These are phyloP conservation scores for Lamprologus callipterus DNA, from an alignment of 2,113 vertebrate species.

Conservation along the genomic window DNA sequence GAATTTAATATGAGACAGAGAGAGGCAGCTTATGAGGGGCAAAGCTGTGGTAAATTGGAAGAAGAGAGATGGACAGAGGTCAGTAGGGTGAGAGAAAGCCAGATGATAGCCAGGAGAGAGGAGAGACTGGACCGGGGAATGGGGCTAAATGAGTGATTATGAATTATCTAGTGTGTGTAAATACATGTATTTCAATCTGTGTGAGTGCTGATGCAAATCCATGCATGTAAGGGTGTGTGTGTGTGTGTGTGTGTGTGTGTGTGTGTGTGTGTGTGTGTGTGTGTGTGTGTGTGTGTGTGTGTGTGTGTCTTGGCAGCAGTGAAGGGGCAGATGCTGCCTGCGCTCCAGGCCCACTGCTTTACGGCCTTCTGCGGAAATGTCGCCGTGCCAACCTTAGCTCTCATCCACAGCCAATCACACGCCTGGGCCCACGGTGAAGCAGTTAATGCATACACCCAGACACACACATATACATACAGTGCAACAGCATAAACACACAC, in stretches of 20 bases:
- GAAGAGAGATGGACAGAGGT: slow-evolving; percentile 13
- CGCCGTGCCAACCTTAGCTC: slow-evolving; percentile 60
- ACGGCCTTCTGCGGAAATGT: slow-evolving; percentile 69
- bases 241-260: background rate
- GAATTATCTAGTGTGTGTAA: slow-evolving; percentile 42
- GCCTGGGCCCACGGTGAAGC: slow-evolving; percentile 36
- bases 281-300: background rate
- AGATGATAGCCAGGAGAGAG: slow-evolving; percentile 3
- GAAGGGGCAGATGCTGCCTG: slow-evolving; percentile 66
- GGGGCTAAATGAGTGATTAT: slow-evolving; percentile 21
- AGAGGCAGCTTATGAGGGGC: slow-evolving; percentile 6
- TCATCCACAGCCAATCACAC: slow-evolving; percentile 64
- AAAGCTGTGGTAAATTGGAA: slow-evolving; percentile 12
- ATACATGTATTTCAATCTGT: slow-evolving; percentile 38
- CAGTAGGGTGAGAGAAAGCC: slow-evolving; percentile 27
- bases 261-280: background rate
- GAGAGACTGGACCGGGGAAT: background rate
- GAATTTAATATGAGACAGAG: slow-evolving; percentile 8
- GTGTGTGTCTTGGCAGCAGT: slow-evolving; percentile 56
- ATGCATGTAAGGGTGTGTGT: background rate
- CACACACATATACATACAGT: background rate
- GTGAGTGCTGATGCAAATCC: slow-evolving; percentile 13
- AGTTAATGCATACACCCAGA: slow-evolving; percentile 34
- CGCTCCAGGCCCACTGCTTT: slow-evolving; percentile 67
- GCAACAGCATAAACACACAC: background rate